Evolutionary conservation across 2,797 vertebrate species (phyloP), one percentile per base, ranked within the genome.

Genomic region (Cyclopterus lumpus): DNA sequence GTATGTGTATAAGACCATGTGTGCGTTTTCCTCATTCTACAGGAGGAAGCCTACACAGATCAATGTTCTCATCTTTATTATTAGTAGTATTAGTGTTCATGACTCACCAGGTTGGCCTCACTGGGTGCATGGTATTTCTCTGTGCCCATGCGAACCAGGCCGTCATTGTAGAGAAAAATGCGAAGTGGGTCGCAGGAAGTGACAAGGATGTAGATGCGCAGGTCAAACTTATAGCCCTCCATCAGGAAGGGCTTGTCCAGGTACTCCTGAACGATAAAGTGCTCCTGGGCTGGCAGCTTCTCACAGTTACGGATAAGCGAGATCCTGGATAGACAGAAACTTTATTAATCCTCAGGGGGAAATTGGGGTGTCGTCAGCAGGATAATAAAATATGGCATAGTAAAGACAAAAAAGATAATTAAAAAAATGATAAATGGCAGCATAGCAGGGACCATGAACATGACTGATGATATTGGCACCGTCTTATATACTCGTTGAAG

Each of bases 151-250:
- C 98, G 95, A 82, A 99, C 98, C 80, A 99, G 95, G 79, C 98
- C 98, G 22, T 99, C 98, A 1, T 99, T 97, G 93, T 99, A 99
- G 54, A 99, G 95, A 93, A 98, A 99, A 91, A 99, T 95, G 90
- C 98, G 97, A 63, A 99, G 93, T 2, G 98, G 98, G 89, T 99
- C 97, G 60, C 98, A 99, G 69, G 98, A 99, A 40, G 98, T 99
- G 83, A 99, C 95, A 59, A 99, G 94, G 93, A 97, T 98, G 92
- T 99, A 99, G 90, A 99, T 96, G 73, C 98, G 96, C 82, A 99
- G 95, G 91, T 99, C 98, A 89, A 99, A 99, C 92, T 99, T 99
- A 95, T 97, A 99, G 54, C 98, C 97, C 93, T 99, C 98, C 96
- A 99, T 97, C 75, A 99, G 93, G 83, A 99, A 99, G 38, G 98